A percentile compares a stretch with the other conserved stretches of the same genome.
Conservation (phyloP, 37 sponge, comb jelly and placozoan species). For the Spongilla lacustris region DNA sequence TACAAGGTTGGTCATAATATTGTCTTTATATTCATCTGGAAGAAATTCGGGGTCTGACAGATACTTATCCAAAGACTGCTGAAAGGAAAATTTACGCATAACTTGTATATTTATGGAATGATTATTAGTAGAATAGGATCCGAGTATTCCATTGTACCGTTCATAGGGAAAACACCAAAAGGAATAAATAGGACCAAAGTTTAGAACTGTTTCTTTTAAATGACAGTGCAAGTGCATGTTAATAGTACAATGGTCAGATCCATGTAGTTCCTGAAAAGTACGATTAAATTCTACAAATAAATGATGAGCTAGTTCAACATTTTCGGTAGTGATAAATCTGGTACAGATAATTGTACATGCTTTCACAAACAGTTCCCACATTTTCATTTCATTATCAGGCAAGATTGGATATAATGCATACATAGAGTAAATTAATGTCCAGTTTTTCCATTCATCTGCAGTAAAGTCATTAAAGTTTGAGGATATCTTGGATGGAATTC, state of each 20-base stretch:
- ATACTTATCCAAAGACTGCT: slow-evolving; percentile 3
- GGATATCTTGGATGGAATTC: slow-evolving; percentile 50
- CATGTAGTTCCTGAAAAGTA: slow-evolving; percentile 48
- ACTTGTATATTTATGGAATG: slow-evolving; percentile 51
- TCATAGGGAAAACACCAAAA: slow-evolving; percentile 73
- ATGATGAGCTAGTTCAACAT: slow-evolving; percentile 36
- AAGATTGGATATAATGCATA: slow-evolving; percentile 48
- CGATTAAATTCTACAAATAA: slow-evolving; percentile 23
- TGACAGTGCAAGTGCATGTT: slow-evolving; percentile 73
- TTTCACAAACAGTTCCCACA: slow-evolving; percentile 69
- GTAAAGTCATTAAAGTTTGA: slow-evolving; percentile 62
- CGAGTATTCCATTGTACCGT: slow-evolving; percentile 61
- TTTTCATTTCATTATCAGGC: slow-evolving; percentile 22
- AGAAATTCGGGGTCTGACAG: not conserved
- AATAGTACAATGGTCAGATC: slow-evolving; percentile 28
- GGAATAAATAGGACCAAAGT: slow-evolving; percentile 70
- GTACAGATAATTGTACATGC: slow-evolving; percentile 39
- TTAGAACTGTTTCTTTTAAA: slow-evolving; percentile 37
- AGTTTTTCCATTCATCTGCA: slow-evolving; percentile 69
- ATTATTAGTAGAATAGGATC: slow-evolving; percentile 45
- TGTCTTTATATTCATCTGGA: not conserved
- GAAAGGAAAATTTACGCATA: slow-evolving; percentile 34
- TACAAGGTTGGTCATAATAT: not conserved
- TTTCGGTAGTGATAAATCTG: slow-evolving; percentile 22
- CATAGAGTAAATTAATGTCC: slow-evolving; percentile 65